Conservation (phyloP, 2,797 vertebrate genomes). For the Threskiornis aethiopicus region DNA sequence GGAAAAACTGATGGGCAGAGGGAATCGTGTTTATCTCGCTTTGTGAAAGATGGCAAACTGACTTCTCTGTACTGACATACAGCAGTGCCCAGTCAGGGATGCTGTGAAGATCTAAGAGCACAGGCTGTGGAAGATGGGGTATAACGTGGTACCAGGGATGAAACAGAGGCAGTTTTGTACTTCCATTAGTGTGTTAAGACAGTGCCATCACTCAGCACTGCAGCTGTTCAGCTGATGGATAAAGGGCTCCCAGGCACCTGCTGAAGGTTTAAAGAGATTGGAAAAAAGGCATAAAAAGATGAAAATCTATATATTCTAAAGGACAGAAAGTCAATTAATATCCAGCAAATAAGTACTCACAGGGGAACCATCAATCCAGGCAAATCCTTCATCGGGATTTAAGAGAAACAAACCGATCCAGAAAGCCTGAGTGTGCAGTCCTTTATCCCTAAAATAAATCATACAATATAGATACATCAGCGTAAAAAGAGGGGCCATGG, state of each 20-base stretch:
- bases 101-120: neutral
- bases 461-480: neutral
- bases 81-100: neutral
- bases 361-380: constrained; percentile 86
- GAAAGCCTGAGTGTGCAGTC: constrained; percentile 63
- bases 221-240: neutral
- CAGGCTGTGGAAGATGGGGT: accelerated
- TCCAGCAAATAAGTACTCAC: constrained; percentile 75
- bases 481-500: neutral
- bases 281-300: neutral
- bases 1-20: neutral
- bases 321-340: neutral
- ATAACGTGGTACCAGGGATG: neutral
- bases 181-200: neutral
- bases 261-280: neutral
- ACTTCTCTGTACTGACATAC: neutral
- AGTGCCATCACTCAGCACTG: neutral
- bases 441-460: constrained; percentile 39
- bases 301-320: neutral
- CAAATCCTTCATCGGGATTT: constrained; percentile 80
- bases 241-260: neutral
- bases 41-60: neutral
- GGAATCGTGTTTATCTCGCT: neutral
- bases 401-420: constrained; percentile 86
- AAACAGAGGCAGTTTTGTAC: neutral